phyloP scores from a whole-genome alignment of 2,797 vertebrate genomes.

The Myotis vivesi region DNA sequence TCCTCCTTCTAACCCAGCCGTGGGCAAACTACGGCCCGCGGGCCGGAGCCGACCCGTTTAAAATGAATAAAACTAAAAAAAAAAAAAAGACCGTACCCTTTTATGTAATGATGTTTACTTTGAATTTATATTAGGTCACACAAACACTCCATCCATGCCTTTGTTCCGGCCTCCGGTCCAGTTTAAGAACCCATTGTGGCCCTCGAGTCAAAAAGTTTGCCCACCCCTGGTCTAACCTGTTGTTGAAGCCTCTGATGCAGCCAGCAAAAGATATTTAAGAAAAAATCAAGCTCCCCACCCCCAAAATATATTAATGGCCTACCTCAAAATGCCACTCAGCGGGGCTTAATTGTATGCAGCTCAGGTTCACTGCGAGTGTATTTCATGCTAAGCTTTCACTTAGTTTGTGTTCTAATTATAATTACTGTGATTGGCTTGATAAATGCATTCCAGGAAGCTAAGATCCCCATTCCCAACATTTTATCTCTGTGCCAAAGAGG shows the following conservation, averaged over 20 bases:
- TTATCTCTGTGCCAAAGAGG: constrained; percentile 58
- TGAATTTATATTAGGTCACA: too few relatives aligned
- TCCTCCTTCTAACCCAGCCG: neutral
- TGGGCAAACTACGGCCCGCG: too few relatives aligned
- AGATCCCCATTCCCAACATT: constrained; percentile 38
- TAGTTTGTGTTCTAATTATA: constrained; percentile 72
- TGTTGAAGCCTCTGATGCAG: neutral
- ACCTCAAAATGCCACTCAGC: constrained; percentile 55
- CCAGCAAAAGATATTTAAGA: constrained; percentile 3
- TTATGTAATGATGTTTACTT: too few relatives aligned
- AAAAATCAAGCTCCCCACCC: neutral
- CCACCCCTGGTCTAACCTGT: neutral
- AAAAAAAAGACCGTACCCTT: too few relatives aligned
- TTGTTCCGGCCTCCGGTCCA: too few relatives aligned
- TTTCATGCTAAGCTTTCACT: constrained; percentile 59
- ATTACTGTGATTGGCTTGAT: constrained; percentile 74
- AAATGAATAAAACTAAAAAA: too few relatives aligned
- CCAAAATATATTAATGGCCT: constrained; percentile 41
- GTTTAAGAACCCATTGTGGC: too few relatives aligned
- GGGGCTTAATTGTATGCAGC: constrained; percentile 55
- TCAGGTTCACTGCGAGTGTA: constrained; percentile 58
- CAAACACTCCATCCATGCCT: too few relatives aligned
- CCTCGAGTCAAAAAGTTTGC: too few relatives aligned
- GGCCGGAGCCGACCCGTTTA: too few relatives aligned
- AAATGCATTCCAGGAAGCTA: constrained; percentile 63